These are phyloP conservation scores for Syngnathus scovelli DNA, from an alignment of 2,113 vertebrate species.

Conservation along the genomic window DNA sequence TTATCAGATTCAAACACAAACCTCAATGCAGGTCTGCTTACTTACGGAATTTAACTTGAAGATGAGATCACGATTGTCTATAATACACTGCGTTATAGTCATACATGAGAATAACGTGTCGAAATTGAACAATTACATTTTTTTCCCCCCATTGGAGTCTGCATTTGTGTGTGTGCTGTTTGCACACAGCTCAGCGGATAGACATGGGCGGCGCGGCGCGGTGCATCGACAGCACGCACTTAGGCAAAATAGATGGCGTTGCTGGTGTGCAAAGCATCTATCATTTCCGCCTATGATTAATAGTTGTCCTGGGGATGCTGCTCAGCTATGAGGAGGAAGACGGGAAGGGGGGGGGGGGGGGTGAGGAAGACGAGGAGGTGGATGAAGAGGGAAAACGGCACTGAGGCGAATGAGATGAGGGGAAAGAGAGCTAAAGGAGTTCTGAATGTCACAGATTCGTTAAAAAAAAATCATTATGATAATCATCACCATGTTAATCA, in stretches of 20 bases:
- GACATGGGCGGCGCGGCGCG: constrained; percentile 47
- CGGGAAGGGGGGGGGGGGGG: constrained; percentile 4
- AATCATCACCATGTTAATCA: background rate
- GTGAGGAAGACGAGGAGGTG: background rate
- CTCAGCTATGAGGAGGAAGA: constrained; percentile 39
- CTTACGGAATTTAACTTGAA: background rate
- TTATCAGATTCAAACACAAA: background rate
- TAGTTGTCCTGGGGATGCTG: constrained; percentile 70
- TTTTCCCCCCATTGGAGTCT: background rate
- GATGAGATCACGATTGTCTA: background rate
- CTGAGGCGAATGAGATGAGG: constrained; percentile 11
- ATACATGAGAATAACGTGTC: background rate
- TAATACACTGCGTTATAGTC: background rate
- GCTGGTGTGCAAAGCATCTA: constrained; percentile 73
- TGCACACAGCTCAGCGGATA: constrained; percentile 45
- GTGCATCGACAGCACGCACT: constrained; percentile 64
- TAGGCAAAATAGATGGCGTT: constrained; percentile 69
- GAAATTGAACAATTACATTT: background rate
- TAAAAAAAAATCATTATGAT: no score
- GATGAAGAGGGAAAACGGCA: constrained; percentile 8
- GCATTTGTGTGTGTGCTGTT: constrained; percentile 33
- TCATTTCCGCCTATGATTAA: constrained; percentile 75
- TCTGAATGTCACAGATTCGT: background rate
- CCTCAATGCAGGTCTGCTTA: background rate
- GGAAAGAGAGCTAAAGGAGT: constrained; percentile 6